Conservation (phyloP, 2,113 vertebrate species). For the Protomyctophum bolini region DNA sequence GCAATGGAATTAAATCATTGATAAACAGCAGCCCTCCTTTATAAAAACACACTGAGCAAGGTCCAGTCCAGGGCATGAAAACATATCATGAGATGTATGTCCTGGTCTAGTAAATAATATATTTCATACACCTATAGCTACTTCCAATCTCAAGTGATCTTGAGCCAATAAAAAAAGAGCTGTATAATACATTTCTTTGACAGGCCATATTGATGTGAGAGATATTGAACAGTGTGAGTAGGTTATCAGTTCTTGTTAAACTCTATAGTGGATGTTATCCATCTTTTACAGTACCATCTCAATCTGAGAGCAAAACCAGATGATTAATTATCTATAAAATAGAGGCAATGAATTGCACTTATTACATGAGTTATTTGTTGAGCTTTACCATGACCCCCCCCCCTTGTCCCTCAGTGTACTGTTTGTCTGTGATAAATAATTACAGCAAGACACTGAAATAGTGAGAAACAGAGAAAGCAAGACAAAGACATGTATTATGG, state of each 20-base stretch:
- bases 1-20: constrained; percentile 59
- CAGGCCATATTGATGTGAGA: constrained; percentile 17
- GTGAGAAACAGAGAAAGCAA: constrained; percentile 10
- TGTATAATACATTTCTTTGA: constrained; percentile 25
- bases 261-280: constrained; percentile 31
- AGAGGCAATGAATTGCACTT: constrained; percentile 31
- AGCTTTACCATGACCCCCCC: background rate
- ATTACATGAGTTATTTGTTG: background rate
- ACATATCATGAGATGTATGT: constrained; percentile 4
- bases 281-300: constrained; percentile 18
- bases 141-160: background rate
- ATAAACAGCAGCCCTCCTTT: constrained; percentile 52
- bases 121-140: constrained; percentile 11
- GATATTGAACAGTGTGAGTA: constrained; percentile 3
- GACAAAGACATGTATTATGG: background rate
- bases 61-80: background rate
- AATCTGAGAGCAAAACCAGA: constrained; percentile 23
- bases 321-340: constrained; percentile 12
- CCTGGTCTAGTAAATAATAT: constrained; percentile 3
- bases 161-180: background rate
- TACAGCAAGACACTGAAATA: constrained; percentile 14
- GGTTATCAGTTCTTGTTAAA: constrained; percentile 15
- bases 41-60: constrained; percentile 25
- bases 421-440: background rate
- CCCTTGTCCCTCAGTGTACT: background rate